Evolutionary conservation across 2,797 vertebrate genomes (phyloP), one percentile per base, ranked within the genome.

Genomic region (Spheniscus humboldti): DNA sequence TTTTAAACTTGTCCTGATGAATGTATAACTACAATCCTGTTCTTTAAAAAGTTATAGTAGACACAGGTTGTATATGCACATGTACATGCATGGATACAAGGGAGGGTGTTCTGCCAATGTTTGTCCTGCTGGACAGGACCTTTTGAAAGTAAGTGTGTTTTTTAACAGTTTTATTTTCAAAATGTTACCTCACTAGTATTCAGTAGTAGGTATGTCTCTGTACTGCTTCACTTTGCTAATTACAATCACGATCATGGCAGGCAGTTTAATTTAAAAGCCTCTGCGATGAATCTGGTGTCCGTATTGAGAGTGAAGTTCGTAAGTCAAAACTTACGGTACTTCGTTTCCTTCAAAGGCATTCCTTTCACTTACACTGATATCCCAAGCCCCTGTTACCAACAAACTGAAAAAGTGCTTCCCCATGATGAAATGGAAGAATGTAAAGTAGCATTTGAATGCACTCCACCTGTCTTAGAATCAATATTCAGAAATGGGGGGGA

Each of bases 91-190:
- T 93, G 94, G 96, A 95, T 93, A 97, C 75, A 81, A 96, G 94
- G 95, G 97, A 97, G 93, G 92, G 80, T 95, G 89, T 98, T 97
- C 97, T 98, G 97, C 95, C 97, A 97, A 94, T 76, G 89, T 96
- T 91, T 27, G 92, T 98, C 98, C 98, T 98, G 98, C 98, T 97
- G 98, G 98, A 97, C 97, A 95, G 98, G 98, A 97, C 89, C 69
- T 96, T 95, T 95, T 68, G 28, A 97, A 96, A 97, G 96, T 93
- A 96, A 96, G 78, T 96, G 93, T 91, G 81, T 94, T 96, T 97
- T 97, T 96, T 94, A 97, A 92, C 94, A 87, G 80, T 97, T 95
- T 97, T 97, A 92, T 96, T 97, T 97, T 93, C 79, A 90, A 97
- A 95, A 97, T 94, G 77, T 98, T 98, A 97, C 97, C 97, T 98